These are phyloP conservation scores for Lordiphosa mommai DNA, from an alignment of 1,140 invertebrate genomes.

Conservation along the genomic window DNA sequence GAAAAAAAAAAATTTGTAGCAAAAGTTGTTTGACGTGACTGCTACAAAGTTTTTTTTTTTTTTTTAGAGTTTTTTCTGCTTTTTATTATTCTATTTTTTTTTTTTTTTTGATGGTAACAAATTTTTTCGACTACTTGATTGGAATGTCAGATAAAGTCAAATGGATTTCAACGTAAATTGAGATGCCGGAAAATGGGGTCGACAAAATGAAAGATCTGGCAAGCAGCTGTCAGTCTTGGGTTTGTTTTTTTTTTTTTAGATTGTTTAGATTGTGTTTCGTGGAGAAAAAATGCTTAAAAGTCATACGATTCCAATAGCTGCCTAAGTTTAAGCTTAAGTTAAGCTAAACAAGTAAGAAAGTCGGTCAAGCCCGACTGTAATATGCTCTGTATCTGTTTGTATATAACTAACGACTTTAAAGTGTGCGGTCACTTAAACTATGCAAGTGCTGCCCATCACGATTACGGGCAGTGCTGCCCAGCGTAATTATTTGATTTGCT, in stretches of 20 bases:
- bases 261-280: slow-evolving; percentile 15
- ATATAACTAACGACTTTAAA: too few relatives aligned
- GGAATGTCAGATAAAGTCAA: slow-evolving; percentile 79
- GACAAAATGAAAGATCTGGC: slow-evolving; percentile 44
- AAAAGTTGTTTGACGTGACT: slow-evolving; percentile 75
- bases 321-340: too few relatives aligned
- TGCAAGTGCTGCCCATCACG: too few relatives aligned
- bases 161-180: slow-evolving; percentile 78
- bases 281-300: too few relatives aligned
- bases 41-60: slow-evolving; percentile 48
- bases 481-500: too few relatives aligned
- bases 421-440: too few relatives aligned
- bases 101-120: slow-evolving; percentile 58
- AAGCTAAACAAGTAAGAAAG: too few relatives aligned
- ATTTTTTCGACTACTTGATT: slow-evolving; percentile 76
- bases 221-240: slow-evolving; percentile 32
- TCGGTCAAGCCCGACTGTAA: too few relatives aligned
- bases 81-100: slow-evolving; percentile 29
- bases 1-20: slow-evolving; percentile 67
- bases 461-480: too few relatives aligned
- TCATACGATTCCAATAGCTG: too few relatives aligned
- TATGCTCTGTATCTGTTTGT: too few relatives aligned
- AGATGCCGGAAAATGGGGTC: slow-evolving; percentile 52
- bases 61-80: slow-evolving; percentile 30
- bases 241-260: slow-evolving; percentile 11